Percentiles rank a stretch among this genome's conserved stretches.
phyloP scores from a whole-genome alignment of 2,888 invertebrate genomes.

The Caenorhabditis uteleia region DNA sequence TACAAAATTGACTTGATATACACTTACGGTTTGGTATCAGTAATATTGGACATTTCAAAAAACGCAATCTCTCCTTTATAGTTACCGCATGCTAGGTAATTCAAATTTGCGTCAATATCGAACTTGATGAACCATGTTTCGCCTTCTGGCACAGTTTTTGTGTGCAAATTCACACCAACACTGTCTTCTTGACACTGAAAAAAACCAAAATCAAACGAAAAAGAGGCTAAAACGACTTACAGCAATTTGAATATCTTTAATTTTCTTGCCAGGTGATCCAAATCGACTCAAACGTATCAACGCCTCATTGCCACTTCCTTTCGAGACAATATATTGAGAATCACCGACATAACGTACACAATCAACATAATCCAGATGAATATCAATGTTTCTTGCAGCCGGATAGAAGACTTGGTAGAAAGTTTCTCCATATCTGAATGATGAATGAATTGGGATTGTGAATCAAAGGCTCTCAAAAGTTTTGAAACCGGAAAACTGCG shows the following conservation, averaged over 20 bases:
- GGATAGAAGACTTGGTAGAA: conserved; percentile 28
- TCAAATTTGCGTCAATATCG: conserved; percentile 46
- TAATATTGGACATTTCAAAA: no score
- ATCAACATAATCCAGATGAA: conserved; percentile 97
- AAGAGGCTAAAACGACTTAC: no score
- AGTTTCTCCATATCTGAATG: background rate
- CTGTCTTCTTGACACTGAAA: background rate
- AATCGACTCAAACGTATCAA: conserved; percentile 10
- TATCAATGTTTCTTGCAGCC: conserved; percentile 87
- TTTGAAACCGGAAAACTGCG: no score
- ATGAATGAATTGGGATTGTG: no score
- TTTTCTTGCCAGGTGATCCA: conserved; percentile 3
- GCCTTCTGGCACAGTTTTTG: conserved; percentile 29
- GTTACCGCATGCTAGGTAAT: conserved; percentile 45
- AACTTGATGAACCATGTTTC: conserved; percentile 63
- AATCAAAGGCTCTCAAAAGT: no score
- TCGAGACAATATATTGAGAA: conserved; percentile 71
- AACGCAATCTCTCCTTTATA: conserved; percentile 28
- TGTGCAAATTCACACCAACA: background rate
- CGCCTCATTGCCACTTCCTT: conserved; percentile 14
- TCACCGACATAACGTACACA: conserved; percentile 96
- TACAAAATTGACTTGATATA: no score
- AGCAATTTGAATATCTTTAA: background rate
- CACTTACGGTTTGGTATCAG: no score
- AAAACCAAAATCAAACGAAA: no score